These are phyloP conservation scores for Pantherophis alleghaniensis DNA, from an alignment of 2,797 vertebrate species.

Conservation along the genomic window DNA sequence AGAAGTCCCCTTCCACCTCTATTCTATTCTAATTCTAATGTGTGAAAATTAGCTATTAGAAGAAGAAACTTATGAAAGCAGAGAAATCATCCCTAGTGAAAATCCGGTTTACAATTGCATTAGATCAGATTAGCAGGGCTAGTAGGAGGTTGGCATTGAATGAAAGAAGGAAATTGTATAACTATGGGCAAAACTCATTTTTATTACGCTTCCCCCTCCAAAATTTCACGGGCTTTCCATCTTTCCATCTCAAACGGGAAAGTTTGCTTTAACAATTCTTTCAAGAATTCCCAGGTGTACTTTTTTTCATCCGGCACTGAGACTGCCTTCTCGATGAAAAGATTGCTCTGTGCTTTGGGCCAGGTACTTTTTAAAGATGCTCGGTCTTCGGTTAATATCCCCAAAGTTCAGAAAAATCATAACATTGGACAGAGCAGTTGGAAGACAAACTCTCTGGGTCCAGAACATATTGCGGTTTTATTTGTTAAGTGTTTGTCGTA, in stretches of 20 bases:
- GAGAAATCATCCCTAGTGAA: constrained; percentile 54
- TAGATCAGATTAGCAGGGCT: constrained; percentile 33
- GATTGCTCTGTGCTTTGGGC: neutral
- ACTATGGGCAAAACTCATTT: constrained; percentile 24
- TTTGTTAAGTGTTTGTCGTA: neutral
- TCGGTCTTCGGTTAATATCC: neutral
- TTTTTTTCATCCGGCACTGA: constrained; percentile 17
- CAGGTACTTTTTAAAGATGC: neutral
- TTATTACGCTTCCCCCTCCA: neutral
- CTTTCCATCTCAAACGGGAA: constrained; percentile 14
- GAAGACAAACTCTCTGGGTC: neutral
- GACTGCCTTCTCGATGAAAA: constrained; percentile 4
- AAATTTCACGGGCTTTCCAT: neutral
- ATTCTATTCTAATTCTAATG: constrained; percentile 19
- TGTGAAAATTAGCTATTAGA: constrained; percentile 49
- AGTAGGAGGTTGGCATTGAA: constrained; percentile 25
- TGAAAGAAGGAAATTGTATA: constrained; percentile 28
- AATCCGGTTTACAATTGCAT: constrained; percentile 38
- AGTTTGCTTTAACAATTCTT: constrained; percentile 37
- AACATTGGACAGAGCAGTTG: neutral
- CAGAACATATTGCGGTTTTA: neutral
- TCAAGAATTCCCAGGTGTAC: neutral
- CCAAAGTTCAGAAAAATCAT: neutral
- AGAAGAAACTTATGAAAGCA: constrained; percentile 30
- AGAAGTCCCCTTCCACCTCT: no score